phyloP scores from a whole-genome alignment of 2,888 invertebrate species.

The Epiblema foenella region DNA sequence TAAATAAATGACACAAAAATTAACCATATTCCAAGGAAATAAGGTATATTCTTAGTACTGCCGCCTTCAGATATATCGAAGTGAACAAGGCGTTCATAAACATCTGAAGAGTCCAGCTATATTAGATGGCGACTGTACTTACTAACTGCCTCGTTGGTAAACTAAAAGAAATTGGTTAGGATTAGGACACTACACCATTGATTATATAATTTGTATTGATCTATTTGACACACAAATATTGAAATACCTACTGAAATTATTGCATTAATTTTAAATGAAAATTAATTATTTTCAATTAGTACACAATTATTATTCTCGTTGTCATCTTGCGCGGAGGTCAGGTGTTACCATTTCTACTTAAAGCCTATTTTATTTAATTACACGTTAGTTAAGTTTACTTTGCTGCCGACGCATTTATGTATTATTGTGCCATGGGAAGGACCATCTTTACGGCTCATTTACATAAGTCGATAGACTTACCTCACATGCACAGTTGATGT shows the following conservation, averaged over 20 bases:
- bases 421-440: conserved; percentile 23
- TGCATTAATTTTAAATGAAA: no score
- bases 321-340: conserved; percentile 2
- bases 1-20: background rate
- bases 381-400: conserved; percentile 1
- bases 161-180: no score
- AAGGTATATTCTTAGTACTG: background rate
- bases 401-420: conserved; percentile 20
- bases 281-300: background rate
- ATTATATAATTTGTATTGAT: background rate
- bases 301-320: conserved; percentile 7
- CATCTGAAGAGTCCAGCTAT: no score
- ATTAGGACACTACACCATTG: background rate
- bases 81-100: no score
- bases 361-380: background rate
- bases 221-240: background rate
- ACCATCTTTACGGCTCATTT: conserved; percentile 1
- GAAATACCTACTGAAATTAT: no score
- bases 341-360: conserved; percentile 21
- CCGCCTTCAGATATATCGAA: no score
- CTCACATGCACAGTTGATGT: background rate
- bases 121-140: no score
- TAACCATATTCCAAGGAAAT: background rate
- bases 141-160: no score
- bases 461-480: background rate